Evolutionary conservation across 2,113 vertebrate species (phyloP).

Genomic region (Gymnobelideus leadbeateri): DNA sequence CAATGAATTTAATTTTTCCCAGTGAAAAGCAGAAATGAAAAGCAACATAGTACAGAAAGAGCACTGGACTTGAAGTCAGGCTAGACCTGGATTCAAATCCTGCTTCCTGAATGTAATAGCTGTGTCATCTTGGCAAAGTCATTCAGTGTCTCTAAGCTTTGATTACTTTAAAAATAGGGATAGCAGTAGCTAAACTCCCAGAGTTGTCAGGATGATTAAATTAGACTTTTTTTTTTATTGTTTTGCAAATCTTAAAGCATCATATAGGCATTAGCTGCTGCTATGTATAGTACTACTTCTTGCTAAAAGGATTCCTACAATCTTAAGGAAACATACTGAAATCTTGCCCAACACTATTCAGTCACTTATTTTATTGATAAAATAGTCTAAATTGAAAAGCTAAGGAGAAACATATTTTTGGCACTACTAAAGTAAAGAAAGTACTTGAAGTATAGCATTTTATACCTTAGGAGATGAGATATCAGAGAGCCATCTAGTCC

Average conservation of each 20-base stretch:
- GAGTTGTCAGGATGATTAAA: background rate
- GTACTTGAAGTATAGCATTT: slow-evolving; percentile 57
- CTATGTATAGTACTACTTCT: background rate
- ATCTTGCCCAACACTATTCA: slow-evolving; percentile 23
- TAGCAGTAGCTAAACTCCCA: background rate
- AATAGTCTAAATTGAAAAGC: slow-evolving; percentile 40
- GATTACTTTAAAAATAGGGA: background rate
- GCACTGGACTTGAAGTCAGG: background rate
- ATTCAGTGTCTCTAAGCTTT: background rate
- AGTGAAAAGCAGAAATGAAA: background rate
- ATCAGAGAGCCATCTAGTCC: background rate
- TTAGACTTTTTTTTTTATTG: background rate
- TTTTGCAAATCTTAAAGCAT: background rate
- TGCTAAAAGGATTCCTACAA: background rate
- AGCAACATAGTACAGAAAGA: background rate
- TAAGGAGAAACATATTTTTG: slow-evolving; percentile 30
- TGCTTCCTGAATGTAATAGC: background rate
- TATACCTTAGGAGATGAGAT: background rate
- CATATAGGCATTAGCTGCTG: background rate
- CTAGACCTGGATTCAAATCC: background rate
- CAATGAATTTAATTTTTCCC: background rate
- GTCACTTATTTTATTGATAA: slow-evolving; percentile 34
- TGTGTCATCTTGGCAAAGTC: background rate
- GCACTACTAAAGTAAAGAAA: slow-evolving; percentile 34
- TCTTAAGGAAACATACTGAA: slow-evolving; percentile 40